Evolutionary conservation across 2,113 vertebrate genomes (phyloP), one percentile per base, ranked within the genome.

Genomic region (Nothoprocta pentlandii): DNA sequence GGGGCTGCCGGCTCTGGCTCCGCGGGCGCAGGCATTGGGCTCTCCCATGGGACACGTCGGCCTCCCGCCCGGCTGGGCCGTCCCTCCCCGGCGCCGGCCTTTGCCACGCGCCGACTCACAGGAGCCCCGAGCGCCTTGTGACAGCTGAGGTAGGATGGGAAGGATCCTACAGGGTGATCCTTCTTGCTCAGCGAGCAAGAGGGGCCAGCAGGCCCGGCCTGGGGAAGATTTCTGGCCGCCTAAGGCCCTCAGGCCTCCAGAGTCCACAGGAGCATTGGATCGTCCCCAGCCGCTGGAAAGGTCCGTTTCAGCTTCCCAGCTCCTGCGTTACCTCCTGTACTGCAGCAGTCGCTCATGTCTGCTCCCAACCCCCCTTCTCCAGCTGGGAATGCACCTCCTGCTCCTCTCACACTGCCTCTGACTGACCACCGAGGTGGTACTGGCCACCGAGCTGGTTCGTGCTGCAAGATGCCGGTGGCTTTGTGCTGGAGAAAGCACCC

Each of bases 321-420:
- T 86, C 39, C n/a, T 46, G 21, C 5, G 58, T 91, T 80, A 51
- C 36, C 36, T 39, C 8, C 36, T 39, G 36, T 39, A 39, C 41
- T 94, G 68, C 54, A 80, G 54, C 75, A 92, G 34, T 6, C 1
- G 53, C 66, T 36, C 26, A 23, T 8, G 2, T 67, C 30, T 41
- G 32, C n/a, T 89, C 89, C 89, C 89, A 91, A 89, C n/a, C 85
- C 87, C 49, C 39, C 63, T 66, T 67, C 79, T 84, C 47, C 68
- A 36, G 46, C 21, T 81, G 42, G 66, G 89, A 25, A 69, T 58
- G 58, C 12, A n/a, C n/a, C 34, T 74, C 47, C 87, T 89, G 30
- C 76, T 63, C 32, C 25, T 34, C 68, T 70, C 80, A 63, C 23
- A 67, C 81, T 95, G 82, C 82, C 85, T 83, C 70, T 75, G 54